Base-by-base conservation (phyloP, 2,797 vertebrate genomes). In the Neopelma chrysocephalum region DNA sequence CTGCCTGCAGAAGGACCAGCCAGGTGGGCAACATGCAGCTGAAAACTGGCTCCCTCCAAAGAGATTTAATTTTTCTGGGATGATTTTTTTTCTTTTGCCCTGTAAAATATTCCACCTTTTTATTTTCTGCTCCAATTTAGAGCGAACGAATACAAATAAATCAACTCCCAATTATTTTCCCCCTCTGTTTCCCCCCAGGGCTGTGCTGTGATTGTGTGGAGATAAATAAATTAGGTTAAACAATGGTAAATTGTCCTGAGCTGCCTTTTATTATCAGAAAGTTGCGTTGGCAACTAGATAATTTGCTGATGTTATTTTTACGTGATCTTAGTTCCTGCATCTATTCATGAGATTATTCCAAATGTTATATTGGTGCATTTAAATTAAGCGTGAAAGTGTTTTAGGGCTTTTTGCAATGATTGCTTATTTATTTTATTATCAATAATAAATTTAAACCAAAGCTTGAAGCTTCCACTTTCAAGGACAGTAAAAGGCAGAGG, bases 351-450 rank as follows among this genome's bases (percentile, higher is more conserved):
- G 82, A 87, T 91, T 80, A 92, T 92, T 75, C 75, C 79, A 65
- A 91, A 75, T 48, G 72, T 77, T 89, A 16, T 65, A 58, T 8
- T 6, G 56, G 53, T 19, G 82, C 86, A 62, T 96, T 95, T 95
- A 90, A 96, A 96, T 91, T 88, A 95, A 86, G 85, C 92, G 91
- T 73, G 82, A 51, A 95, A 96, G 34, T 56, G 85, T 57, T 94
- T 93, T 86, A 90, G 92, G 93, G 76, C 91, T 96, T 94, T 96
- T 96, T 90, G 89, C 89, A 51, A 86, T 84, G 84, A 94, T 94
- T 93, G 89, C 86, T 96, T 93, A 92, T 94, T 96, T 90, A 89
- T 89, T 96, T 96, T 92, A 93, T 71, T 93, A 90, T 94, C 87
- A 96, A 94, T 95, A 96, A 96, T 96, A 88, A 87, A 96, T 96